Conservation (phyloP, 2,888 invertebrate species). For the Germaria angustata region DNA sequence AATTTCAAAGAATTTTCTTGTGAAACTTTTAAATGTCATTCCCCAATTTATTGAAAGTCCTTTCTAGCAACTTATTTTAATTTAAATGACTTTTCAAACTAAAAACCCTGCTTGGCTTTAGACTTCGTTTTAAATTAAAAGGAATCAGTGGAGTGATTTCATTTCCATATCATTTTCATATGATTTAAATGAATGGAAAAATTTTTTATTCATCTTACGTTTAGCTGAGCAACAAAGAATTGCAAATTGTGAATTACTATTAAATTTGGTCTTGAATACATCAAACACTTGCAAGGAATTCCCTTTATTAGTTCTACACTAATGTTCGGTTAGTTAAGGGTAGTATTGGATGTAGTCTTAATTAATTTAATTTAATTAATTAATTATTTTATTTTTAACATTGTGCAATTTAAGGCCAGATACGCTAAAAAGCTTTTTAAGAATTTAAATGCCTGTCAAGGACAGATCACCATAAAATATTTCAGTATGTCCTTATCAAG, state of each 20-base stretch:
- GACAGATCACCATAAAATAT: background rate
- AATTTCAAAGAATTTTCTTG: background rate
- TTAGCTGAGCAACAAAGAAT: background rate
- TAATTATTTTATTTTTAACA: too few species aligned
- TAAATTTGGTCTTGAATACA: background rate
- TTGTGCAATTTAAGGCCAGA: too few species aligned
- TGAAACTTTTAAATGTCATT: background rate
- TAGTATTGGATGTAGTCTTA: too few species aligned
- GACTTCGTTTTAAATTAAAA: too few species aligned
- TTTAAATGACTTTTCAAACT: too few species aligned
- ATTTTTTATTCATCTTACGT: slow-evolving; percentile 14
- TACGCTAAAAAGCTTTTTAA: background rate
- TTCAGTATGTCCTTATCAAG: background rate
- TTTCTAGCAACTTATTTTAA: background rate
- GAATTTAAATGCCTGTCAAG: background rate
- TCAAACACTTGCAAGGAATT: background rate
- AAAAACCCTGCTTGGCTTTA: too few species aligned
- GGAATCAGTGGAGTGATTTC: too few species aligned
- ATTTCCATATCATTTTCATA: too few species aligned
- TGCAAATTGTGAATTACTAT: too few species aligned
- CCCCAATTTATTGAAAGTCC: background rate
- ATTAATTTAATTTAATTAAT: too few species aligned
- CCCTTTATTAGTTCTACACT: background rate
- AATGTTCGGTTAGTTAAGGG: too few species aligned
- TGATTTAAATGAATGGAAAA: slow-evolving; percentile 12